Conservation (phyloP, 2,797 vertebrate species). For the Periophthalmus magnuspinnatus region DNA sequence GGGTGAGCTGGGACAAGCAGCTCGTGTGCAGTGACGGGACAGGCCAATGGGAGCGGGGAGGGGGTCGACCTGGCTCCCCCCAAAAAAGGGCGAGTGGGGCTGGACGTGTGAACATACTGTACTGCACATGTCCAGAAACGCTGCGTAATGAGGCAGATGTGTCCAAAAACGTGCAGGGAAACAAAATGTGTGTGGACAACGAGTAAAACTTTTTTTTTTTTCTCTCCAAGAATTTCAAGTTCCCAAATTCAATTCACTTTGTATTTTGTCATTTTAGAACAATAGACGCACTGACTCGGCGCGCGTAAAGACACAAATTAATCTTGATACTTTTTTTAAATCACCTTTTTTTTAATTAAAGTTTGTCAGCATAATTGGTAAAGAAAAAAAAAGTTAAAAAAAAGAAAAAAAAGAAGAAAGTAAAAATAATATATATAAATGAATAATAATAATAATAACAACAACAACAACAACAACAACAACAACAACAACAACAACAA, state of each 20-base stretch:
- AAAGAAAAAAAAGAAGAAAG: too few relatives aligned
- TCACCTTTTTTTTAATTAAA: too few relatives aligned
- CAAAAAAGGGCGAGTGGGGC: slow-evolving; percentile 16
- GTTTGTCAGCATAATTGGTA: too few relatives aligned
- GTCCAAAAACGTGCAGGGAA: not conserved
- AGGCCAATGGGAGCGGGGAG: slow-evolving; percentile 44
- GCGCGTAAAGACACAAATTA: too few relatives aligned
- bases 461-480: too few relatives aligned
- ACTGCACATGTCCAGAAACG: not conserved
- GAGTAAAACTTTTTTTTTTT: not conserved
- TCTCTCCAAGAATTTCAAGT: not conserved
- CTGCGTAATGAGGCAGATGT: not conserved
- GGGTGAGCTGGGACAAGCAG: slow-evolving; percentile 24
- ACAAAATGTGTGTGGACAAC: not conserved
- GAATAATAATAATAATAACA: too few relatives aligned
- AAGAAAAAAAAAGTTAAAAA: too few relatives aligned
- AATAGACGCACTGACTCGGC: not conserved
- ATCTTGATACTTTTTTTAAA: too few relatives aligned
- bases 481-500: too few relatives aligned
- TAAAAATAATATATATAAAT: too few relatives aligned
- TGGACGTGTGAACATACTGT: slow-evolving; percentile 10
- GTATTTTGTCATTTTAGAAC: not conserved
- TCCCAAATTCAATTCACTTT: not conserved
- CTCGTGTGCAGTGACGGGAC: slow-evolving; percentile 17
- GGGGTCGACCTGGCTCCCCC: slow-evolving; percentile 41